Percentiles rank a stretch among this genome's conserved stretches.
Evolutionary conservation across 1,140 invertebrate genomes (phyloP).

Genomic region (Pachypeltis micranthus): DNA sequence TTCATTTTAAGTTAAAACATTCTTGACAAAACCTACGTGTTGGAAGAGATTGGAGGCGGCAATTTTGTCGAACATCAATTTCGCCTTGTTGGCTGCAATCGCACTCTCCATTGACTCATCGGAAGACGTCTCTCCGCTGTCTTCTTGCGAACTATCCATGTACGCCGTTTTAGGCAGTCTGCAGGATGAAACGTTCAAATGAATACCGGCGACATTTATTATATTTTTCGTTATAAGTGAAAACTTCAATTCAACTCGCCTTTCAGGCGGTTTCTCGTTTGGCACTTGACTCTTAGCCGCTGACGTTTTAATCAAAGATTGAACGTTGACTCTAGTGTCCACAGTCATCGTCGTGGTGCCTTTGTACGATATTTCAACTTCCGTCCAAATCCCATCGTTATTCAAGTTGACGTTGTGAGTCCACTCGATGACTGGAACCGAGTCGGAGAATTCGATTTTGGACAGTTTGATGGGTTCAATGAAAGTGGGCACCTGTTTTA

Average conservation of each 20-base stretch:
- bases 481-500: slow-evolving; percentile 62
- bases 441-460: slow-evolving; percentile 61
- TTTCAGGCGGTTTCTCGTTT: not conserved
- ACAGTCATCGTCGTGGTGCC: slow-evolving; percentile 80
- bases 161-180: slow-evolving; percentile 38
- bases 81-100: slow-evolving; percentile 47
- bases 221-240: too few species aligned
- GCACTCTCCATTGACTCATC: slow-evolving; percentile 44
- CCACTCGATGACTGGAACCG: slow-evolving; percentile 62
- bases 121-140: slow-evolving; percentile 80
- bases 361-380: slow-evolving; percentile 80
- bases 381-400: slow-evolving; percentile 72
- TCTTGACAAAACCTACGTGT: slow-evolving; percentile 38
- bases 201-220: not conserved
- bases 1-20: not conserved
- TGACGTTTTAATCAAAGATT: slow-evolving; percentile 55
- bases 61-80: slow-evolving; percentile 80
- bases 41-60: slow-evolving; percentile 85
- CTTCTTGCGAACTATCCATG: slow-evolving; percentile 78
- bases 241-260: too few species aligned
- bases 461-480: slow-evolving; percentile 71
- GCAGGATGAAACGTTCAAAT: not conserved
- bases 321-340: slow-evolving; percentile 89
- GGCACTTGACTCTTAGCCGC: slow-evolving; percentile 3
- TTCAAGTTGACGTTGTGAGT: slow-evolving; percentile 64